A percentile compares a stretch with the other conserved stretches of the same genome.
Conservation (phyloP, 2,113 vertebrate genomes). For the Elephas maximus region DNA sequence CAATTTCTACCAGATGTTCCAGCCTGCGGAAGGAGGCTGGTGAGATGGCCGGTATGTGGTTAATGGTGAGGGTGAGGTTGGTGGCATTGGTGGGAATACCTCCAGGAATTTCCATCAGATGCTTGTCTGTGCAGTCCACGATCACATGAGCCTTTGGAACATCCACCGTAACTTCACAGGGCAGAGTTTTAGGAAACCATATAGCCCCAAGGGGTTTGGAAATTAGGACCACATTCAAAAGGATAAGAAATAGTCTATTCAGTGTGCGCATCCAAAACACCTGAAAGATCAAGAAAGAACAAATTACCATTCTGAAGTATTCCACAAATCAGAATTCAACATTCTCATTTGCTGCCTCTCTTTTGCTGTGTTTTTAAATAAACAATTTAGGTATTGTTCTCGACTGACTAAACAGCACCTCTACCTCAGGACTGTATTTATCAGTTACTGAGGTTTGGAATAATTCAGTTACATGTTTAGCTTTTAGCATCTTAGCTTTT, state of each 20-base stretch:
- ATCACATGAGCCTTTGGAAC: constrained; percentile 83
- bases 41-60: constrained; percentile 92
- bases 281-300: constrained; percentile 82
- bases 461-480: neutral
- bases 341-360: neutral
- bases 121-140: constrained; percentile 94
- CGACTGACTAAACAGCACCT: neutral
- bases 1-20: constrained; percentile 92
- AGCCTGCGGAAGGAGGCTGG: constrained; percentile 90
- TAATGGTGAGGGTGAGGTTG: constrained; percentile 96
- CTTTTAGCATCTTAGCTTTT: neutral
- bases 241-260: constrained; percentile 56
- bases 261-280: constrained; percentile 62
- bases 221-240: constrained; percentile 80
- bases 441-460: neutral
- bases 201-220: constrained; percentile 79
- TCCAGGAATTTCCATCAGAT: constrained; percentile 89
- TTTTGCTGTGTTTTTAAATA: constrained; percentile 5
- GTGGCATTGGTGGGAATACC: constrained; percentile 93
- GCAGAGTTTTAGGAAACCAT: constrained; percentile 95
- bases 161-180: constrained; percentile 91
- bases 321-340: neutral
- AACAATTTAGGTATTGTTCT: neutral
- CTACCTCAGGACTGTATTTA: neutral
- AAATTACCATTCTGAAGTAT: constrained; percentile 9